Conservation (phyloP, 1,140 invertebrate genomes). For the Aporrectodea caliginosa region DNA sequence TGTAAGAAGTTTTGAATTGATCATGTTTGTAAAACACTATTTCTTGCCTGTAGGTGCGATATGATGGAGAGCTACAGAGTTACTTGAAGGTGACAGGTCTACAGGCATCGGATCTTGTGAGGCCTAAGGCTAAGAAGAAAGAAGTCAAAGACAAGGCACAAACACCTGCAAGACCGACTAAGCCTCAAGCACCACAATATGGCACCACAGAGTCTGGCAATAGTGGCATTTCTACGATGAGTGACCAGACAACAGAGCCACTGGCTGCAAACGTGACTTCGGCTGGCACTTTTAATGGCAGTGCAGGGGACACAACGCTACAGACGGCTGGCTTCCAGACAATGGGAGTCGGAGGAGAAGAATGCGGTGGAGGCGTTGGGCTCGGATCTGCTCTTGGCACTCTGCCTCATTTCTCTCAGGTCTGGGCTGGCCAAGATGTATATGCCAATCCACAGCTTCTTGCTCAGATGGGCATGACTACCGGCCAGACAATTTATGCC, state of each 20-base stretch:
- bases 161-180: background rate
- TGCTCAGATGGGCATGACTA: background rate
- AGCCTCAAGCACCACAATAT: background rate
- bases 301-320: background rate
- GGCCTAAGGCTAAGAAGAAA: constrained; percentile 18
- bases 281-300: background rate
- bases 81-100: constrained; percentile 33
- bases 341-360: background rate
- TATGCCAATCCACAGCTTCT: constrained; percentile 5
- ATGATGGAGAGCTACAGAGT: constrained; percentile 27
- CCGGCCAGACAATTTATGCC: background rate
- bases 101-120: constrained; percentile 29
- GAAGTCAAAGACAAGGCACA: background rate
- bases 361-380: background rate
- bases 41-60: constrained; percentile 22
- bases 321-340: background rate
- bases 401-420: constrained; percentile 31
- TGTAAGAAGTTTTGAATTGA: no score
- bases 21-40: no score
- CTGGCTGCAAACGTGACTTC: background rate
- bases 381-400: background rate
- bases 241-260: background rate
- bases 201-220: background rate
- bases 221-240: background rate
- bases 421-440: constrained; percentile 19